Evolutionary conservation across 2,888 invertebrate species (phyloP).

Genomic region (Andrena bucephala): DNA sequence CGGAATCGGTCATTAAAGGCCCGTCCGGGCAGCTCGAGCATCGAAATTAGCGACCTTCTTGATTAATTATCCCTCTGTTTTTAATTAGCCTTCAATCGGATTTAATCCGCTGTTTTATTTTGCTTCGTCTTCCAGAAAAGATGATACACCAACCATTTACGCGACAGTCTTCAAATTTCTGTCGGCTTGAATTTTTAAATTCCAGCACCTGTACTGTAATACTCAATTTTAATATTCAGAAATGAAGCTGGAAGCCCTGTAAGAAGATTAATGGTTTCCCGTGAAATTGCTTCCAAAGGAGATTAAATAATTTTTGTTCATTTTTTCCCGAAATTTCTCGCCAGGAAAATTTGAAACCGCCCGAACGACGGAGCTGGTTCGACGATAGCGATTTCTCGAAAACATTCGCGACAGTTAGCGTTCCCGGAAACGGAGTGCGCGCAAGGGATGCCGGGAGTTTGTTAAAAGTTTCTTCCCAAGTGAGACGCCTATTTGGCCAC

Average conservation of each 20-base stretch:
- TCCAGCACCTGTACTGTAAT: too few species aligned
- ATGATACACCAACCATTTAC: background rate
- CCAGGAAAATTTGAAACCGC: background rate
- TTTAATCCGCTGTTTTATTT: background rate
- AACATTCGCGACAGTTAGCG: conserved; percentile 10
- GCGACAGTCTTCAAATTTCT: too few species aligned
- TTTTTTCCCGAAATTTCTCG: background rate
- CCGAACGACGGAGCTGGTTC: background rate
- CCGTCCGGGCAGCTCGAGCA: conserved; percentile 12
- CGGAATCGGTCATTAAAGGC: conserved; percentile 34
- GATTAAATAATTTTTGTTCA: background rate
- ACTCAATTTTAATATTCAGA: too few species aligned
- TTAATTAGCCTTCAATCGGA: conserved; percentile 29
- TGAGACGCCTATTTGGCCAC: conserved; percentile 48
- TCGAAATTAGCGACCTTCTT: conserved; percentile 7
- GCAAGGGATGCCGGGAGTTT: background rate
- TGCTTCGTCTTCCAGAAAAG: background rate
- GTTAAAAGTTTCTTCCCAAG: conserved; percentile 37
- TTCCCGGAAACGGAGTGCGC: conserved; percentile 3
- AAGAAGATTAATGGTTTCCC: background rate
- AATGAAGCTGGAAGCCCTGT: background rate
- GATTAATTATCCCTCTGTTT: conserved; percentile 39
- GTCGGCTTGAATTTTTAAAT: too few species aligned
- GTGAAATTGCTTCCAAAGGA: background rate
- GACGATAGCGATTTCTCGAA: background rate